Evolutionary conservation across 2,113 vertebrate genomes (phyloP).

Genomic region (Xenopus laevis): DNA sequence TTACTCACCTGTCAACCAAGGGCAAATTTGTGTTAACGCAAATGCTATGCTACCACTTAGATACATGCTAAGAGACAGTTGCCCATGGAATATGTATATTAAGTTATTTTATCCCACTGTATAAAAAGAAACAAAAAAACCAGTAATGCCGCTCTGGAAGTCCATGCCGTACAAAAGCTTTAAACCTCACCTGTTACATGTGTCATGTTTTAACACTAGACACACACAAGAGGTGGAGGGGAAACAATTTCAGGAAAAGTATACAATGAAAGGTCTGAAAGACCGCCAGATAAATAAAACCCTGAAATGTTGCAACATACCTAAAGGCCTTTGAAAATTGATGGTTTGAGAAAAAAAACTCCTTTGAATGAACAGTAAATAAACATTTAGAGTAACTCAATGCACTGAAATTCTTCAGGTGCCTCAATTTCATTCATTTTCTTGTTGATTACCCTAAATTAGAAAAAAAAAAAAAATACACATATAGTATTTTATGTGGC

Average conservation of each 20-base stretch:
- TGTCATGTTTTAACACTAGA: neutral
- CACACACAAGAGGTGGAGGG: neutral
- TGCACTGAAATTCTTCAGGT: neutral
- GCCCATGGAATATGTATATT: neutral
- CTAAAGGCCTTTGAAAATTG: neutral
- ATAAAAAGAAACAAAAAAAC: neutral
- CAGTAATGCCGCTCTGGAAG: neutral
- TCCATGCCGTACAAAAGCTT: neutral
- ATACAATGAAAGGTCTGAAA: conserved; percentile 5
- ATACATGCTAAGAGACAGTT: conserved; percentile 47
- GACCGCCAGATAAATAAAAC: conserved; percentile 34
- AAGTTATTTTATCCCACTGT: conserved; percentile 7
- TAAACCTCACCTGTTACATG: neutral
- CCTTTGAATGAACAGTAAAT: no score
- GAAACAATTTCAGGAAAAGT: neutral
- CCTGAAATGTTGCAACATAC: conserved; percentile 34
- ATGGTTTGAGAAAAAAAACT: neutral
- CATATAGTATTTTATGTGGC: conserved; percentile 45
- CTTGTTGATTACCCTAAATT: neutral
- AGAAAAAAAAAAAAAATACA: neutral
- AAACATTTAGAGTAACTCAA: no score
- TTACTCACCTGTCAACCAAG: neutral
- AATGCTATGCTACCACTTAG: conserved; percentile 59
- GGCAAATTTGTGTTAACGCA: conserved; percentile 36
- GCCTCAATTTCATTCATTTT: no score